Evolutionary conservation across 1,140 invertebrate species (phyloP), one percentile per base, ranked within the genome.

Genomic region (Apis laboriosa): DNA sequence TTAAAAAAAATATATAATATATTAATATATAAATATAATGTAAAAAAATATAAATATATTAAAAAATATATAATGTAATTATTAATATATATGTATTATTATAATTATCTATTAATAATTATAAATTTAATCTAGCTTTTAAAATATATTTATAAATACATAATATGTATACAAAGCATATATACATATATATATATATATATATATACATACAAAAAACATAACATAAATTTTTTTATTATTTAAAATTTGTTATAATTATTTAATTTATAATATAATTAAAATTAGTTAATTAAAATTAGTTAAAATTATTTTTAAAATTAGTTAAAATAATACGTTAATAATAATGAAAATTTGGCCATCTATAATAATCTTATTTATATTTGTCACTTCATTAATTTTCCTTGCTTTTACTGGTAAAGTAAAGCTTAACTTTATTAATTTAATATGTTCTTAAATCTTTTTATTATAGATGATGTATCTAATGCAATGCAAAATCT

Each of bases 401-500:
- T 28, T 9, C 56, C n/a, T 56, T 21, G 11, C 1, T 43, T 7
- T 28, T 43, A 53, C 61, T 17, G 78, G 71, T 80, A 74, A 56
- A 75, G 43, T 55, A 49, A 75, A 17, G 13, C 4, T 21, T 21
- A 24, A 17, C 0, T 5, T 12, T 34, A 12, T 28, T 76, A 28
- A 51, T 17, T 64, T 24, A 28, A 75, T n/a, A 51, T 17, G 4
- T 56, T 49, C 4, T 28, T 21, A 56, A 34, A 13, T 58, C 49
- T 1, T 55, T 28, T 56, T 68, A 53, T 56, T 63, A 4, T 3
- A 70, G 66, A 28, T 11, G 66, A 67, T 12, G 8, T 70, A 60
- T 63, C 49, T 1, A 77, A 70, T 17, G n/a, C 66, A 12, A 34
- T 77, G 9, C 24, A 70, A 77, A 75, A 63, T 53, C 34, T 76